Percentiles rank a stretch among this genome's conserved stretches.
Conservation (phyloP, 1,140 invertebrate species). For the Drosophila novamexicana region DNA sequence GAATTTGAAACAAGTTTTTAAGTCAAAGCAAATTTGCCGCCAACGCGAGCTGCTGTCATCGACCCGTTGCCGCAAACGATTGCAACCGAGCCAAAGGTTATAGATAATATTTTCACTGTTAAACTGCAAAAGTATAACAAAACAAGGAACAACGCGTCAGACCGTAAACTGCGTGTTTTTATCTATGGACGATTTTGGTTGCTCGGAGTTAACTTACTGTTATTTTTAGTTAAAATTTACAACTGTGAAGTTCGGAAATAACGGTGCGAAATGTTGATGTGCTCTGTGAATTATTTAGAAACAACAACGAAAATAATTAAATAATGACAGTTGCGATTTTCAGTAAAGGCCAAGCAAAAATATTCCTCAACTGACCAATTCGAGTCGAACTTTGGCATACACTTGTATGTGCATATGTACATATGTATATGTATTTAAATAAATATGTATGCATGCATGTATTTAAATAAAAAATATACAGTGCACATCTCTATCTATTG, state of each 20-base stretch:
- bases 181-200: constrained; percentile 59
- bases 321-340: constrained; percentile 36
- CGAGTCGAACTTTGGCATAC: not conserved
- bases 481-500: no score
- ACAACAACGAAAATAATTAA: constrained; percentile 34
- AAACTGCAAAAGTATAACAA: constrained; percentile 73
- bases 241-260: constrained; percentile 62
- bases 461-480: not conserved
- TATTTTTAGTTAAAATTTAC: constrained; percentile 81
- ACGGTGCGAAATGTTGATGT: constrained; percentile 56
- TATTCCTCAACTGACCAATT: not conserved
- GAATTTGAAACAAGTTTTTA: constrained; percentile 3
- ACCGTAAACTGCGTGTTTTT: constrained; percentile 74
- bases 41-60: constrained; percentile 18
- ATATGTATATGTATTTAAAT: constrained; percentile 4
- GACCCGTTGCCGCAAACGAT: constrained; percentile 4
- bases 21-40: constrained; percentile 24
- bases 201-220: constrained; percentile 64
- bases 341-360: constrained; percentile 17
- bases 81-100: constrained; percentile 55
- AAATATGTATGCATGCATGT: constrained; percentile 1
- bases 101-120: constrained; percentile 79
- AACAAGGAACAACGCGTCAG: constrained; percentile 72
- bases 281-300: constrained; percentile 23
- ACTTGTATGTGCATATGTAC: constrained; percentile 5